Base-by-base conservation (phyloP, 2,797 vertebrate genomes). In the Rhinella marina region DNA sequence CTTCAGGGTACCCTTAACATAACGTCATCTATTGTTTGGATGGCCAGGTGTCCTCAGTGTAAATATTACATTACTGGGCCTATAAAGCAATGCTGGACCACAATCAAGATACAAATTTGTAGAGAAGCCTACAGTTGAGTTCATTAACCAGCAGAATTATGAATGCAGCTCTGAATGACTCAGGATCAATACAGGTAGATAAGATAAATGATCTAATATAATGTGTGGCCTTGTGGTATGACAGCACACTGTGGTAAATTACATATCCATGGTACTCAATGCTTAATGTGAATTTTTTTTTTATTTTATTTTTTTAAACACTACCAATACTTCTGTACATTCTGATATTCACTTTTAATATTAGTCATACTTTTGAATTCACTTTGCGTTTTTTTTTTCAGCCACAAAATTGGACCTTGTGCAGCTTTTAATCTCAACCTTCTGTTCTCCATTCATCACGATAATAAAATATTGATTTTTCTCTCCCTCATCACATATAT, bases 381-480 rank as follows among this genome's bases (percentile, higher is more conserved):
- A 41, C 17, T 84, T 75, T n/a, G 29, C 11, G n/a, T n/a, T n/a
- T n/a, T 48, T 83, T 29, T 84, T 50, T 25, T 23, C 19, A 10
- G 54, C 70, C 19, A 84, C 76, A 73, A 75, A 32, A 76, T 27
- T 76, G 32, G 32, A 14, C 25, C 52, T 81, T 84, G 77, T 32
- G 68, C 57, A 50, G 83, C 73, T 57, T 82, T 59, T 27, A 66
- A 85, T 64, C 19, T 41, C 25, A 50, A 25, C 0, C 41, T 81
- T 88, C 62, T 78, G 10, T 78, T 82, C 54, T 61, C 84, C 73
- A 89, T 89, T 82, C 59, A 89, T 89, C 88, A 89, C 64, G 32
- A 78, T 89, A 89, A 89, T 89, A 89, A 86, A 89, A 82, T 89
- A 89, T 89, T 82, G 88, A 89, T 89, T 89, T 76, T 81, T 82